Evolutionary conservation across 2,888 invertebrate genomes (phyloP).

Genomic region (Cephalotes varians): DNA sequence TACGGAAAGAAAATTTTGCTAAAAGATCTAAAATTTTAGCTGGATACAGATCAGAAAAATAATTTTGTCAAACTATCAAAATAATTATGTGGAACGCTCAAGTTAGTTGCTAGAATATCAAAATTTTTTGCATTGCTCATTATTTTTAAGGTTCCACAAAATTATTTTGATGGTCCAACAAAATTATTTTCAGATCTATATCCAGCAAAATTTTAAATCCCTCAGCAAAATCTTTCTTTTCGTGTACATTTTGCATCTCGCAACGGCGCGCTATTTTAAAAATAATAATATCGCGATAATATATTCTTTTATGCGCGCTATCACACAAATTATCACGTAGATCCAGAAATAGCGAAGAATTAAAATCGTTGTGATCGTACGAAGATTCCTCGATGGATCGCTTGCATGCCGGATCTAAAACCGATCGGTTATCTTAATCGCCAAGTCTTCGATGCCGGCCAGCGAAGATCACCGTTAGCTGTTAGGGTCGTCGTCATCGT

Average conservation of each 20-base stretch:
- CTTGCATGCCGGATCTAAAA: not conserved
- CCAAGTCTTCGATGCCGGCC: conserved; percentile 55
- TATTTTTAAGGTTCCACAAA: too few relatives aligned
- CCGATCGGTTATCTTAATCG: conserved; percentile 73
- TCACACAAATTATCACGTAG: not conserved
- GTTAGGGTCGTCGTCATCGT: conserved; percentile 63
- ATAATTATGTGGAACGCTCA: too few relatives aligned
- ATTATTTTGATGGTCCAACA: too few relatives aligned
- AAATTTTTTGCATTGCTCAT: too few relatives aligned
- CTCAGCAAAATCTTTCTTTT: too few relatives aligned
- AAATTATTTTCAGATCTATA: too few relatives aligned
- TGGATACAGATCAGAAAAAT: too few relatives aligned
- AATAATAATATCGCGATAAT: not conserved
- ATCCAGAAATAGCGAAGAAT: not conserved
- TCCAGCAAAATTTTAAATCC: too few relatives aligned
- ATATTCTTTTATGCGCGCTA: not conserved
- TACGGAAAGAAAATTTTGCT: too few relatives aligned
- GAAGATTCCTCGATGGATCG: not conserved
- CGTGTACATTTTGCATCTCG: not conserved
- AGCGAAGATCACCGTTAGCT: conserved; percentile 72
- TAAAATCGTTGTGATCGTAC: not conserved
- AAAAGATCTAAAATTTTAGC: too few relatives aligned
- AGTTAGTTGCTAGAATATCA: too few relatives aligned
- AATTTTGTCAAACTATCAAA: too few relatives aligned
- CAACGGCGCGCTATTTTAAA: not conserved